Conservation (phyloP, 2,113 vertebrate species). For the Galeopterus variegatus region DNA sequence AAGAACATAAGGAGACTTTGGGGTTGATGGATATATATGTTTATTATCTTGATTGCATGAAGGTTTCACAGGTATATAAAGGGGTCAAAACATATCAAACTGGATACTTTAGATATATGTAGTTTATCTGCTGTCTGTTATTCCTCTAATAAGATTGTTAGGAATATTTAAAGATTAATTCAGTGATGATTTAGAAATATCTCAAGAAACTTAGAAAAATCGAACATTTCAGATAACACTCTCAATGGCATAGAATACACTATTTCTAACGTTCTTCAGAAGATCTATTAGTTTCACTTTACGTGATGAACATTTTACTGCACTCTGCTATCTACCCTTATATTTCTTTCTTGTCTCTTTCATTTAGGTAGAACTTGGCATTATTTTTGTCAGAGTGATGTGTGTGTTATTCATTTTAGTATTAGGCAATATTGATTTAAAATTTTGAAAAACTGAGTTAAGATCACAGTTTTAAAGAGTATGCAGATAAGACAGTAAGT, state of each 20-base stretch:
- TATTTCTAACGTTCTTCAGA: background rate
- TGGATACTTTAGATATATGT: background rate
- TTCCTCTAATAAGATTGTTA: background rate
- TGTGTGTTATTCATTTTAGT: slow-evolving; percentile 78
- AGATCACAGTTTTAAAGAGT: slow-evolving; percentile 22
- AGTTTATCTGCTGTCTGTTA: background rate
- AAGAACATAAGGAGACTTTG: background rate
- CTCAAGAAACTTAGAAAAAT: background rate
- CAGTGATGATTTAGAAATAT: background rate
- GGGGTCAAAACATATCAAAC: background rate
- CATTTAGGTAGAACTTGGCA: slow-evolving; percentile 68
- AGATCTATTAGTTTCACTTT: slow-evolving; percentile 43
- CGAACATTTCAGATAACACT: slow-evolving; percentile 1
- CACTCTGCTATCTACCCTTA: slow-evolving; percentile 41
- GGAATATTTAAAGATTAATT: slow-evolving; percentile 2
- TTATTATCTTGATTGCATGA: background rate
- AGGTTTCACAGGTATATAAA: background rate
- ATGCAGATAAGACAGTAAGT: background rate
- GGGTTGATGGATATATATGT: background rate
- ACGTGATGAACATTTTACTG: slow-evolving; percentile 25
- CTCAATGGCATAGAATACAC: background rate
- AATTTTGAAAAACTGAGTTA: slow-evolving; percentile 83
- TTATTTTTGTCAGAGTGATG: slow-evolving; percentile 82
- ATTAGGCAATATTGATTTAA: slow-evolving; percentile 85
- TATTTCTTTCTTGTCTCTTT: slow-evolving; percentile 81